phyloP scores from a whole-genome alignment of 2,113 vertebrate genomes.

The Henicopernis longicauda region DNA sequence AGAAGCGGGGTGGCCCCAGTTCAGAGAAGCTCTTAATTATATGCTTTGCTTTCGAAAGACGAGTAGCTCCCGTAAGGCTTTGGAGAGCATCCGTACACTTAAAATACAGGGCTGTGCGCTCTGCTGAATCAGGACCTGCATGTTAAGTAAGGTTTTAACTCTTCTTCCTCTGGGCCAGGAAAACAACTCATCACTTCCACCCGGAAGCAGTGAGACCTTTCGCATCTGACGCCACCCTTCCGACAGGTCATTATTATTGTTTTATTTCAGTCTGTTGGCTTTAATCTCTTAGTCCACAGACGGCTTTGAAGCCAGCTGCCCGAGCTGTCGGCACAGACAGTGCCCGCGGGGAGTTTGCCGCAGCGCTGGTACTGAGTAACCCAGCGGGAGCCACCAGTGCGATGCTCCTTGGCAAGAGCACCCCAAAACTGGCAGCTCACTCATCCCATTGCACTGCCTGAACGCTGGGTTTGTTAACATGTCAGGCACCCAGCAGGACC shows the following conservation, averaged over 20 bases:
- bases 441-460: background rate
- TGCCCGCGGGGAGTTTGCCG: fast-evolving
- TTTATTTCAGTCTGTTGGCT: background rate
- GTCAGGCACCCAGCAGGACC: background rate
- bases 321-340: fast-evolving
- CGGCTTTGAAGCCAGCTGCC: background rate
- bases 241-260: no score
- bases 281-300: fast-evolving
- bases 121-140: background rate
- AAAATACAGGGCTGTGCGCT: fast-evolving
- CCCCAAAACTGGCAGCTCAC: fast-evolving
- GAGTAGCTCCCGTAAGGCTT: background rate
- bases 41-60: background rate
- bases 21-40: background rate
- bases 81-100: background rate
- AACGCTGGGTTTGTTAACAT: background rate
- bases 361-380: background rate
- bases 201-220: background rate
- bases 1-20: background rate
- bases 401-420: background rate
- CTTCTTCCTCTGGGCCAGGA: background rate
- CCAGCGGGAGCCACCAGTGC: fast-evolving
- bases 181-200: background rate
- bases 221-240: background rate
- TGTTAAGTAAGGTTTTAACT: background rate